A percentile compares a stretch with the other conserved stretches of the same genome.
These are phyloP conservation scores for Narcine bancroftii DNA, from an alignment of 2,113 vertebrate genomes.

Conservation along the genomic window DNA sequence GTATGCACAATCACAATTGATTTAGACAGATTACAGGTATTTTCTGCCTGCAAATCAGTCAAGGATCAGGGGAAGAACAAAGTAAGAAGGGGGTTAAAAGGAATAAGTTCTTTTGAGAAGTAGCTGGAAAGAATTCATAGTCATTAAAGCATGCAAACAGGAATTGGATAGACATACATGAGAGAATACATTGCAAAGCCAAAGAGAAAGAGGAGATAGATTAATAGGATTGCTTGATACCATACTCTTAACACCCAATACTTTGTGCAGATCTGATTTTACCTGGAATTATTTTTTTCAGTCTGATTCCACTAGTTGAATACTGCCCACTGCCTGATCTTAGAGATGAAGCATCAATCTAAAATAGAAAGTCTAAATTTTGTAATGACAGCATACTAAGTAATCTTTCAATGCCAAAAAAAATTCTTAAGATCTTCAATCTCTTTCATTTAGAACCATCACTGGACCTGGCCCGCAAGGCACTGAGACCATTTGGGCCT, in stretches of 20 bases:
- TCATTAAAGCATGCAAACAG: too few relatives aligned
- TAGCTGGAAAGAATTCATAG: too few relatives aligned
- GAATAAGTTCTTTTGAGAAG: too few relatives aligned
- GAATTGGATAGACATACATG: too few relatives aligned
- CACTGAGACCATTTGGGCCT: background rate
- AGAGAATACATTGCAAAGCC: too few relatives aligned
- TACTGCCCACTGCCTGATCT: background rate
- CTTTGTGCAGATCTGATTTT: background rate
- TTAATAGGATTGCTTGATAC: too few relatives aligned
- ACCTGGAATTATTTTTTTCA: background rate
- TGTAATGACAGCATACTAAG: background rate
- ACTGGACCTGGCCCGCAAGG: background rate
- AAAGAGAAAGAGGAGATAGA: too few relatives aligned
- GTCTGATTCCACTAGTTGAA: background rate
- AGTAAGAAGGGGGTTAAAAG: too few relatives aligned
- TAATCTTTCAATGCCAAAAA: background rate
- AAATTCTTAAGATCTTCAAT: background rate
- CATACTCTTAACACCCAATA: background rate
- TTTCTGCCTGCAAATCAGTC: too few relatives aligned
- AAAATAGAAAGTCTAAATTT: background rate
- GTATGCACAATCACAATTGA: too few relatives aligned
- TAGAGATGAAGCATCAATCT: slow-evolving; percentile 17
- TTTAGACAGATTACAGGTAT: too few relatives aligned
- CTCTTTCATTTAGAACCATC: background rate
- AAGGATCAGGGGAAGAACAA: too few relatives aligned